Base-by-base conservation (phyloP, 2,888 invertebrate species). In the Octonoba sinensis region DNA sequence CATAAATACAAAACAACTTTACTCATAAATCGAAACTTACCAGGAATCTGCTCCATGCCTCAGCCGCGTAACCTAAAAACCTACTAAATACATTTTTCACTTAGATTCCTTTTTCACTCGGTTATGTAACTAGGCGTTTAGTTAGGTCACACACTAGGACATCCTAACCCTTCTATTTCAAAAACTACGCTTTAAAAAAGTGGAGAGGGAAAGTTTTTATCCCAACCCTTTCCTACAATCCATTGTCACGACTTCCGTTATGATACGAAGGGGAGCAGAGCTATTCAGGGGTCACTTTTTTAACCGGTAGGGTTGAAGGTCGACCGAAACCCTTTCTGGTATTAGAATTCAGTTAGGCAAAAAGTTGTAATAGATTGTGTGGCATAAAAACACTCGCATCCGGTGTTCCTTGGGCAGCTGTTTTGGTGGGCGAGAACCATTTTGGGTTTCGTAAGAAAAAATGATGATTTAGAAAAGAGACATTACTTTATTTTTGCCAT, bases 101-200 rank as follows among this genome's bases (percentile, higher is more conserved):
- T 3, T 11, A 8, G 36, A 36, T 36, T 36, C 36, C 36, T n/a
- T n/a, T n/a, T n/a, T n/a, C n/a, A 11, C 6, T 36, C 36, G 6
- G 27, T 27, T 27, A 27, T 36, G 77, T 77, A 77, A 70, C 77
- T 64, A 77, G 71, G 71, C 71, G 71, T 71, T 77, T 77, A 64
- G 65, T 47, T 47, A 66, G 66, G n/a, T 54, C 54, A 18, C 36
- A 2, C 36, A 46, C 47, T 66, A 64, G 46, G n/a, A 22, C 46
- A 65, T 47, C 57, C 64, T 77, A 77, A 77, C 77, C 77, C 77
- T 77, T 62, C 62, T 46, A 8, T 18, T 13, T 44, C 22, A 12
- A 60, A 62, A 44, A 46, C 18, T 36, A 36, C 8, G 36, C 36
- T 36, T 8, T 1, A 36, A 36, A 36, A 36, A 36, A 36, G 8